Percentiles rank a stretch among this genome's conserved stretches.
Evolutionary conservation across 92 coral and sea anemone species (phyloP).

Genomic region (Heliopora coerulea): DNA sequence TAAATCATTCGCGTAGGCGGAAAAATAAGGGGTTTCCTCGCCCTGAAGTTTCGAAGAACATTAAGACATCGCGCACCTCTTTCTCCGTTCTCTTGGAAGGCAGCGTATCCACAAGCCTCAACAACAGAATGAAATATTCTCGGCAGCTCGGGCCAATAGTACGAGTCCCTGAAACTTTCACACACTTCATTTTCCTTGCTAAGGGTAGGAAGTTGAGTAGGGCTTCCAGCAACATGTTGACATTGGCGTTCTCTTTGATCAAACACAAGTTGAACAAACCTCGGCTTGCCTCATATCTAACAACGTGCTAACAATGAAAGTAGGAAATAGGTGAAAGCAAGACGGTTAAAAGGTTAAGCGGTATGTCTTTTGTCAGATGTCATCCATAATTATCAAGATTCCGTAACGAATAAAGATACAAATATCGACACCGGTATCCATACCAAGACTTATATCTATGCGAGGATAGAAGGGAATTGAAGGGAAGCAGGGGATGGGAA

Average conservation of each 20-base stretch:
- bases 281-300: slow-evolving; percentile 89
- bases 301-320: slow-evolving; percentile 62
- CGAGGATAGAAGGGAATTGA: neutral
- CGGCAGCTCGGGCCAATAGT: slow-evolving; percentile 81
- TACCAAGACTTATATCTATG: too few species aligned
- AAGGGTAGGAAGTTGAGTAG: slow-evolving; percentile 83
- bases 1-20: too few species aligned
- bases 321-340: neutral
- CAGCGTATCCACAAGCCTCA: slow-evolving; percentile 89
- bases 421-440: too few species aligned
- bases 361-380: too few species aligned
- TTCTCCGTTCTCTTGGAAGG: slow-evolving; percentile 73
- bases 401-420: too few species aligned
- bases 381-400: too few species aligned
- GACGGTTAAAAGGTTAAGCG: neutral
- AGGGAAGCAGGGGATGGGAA: neutral
- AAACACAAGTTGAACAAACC: slow-evolving; percentile 90
- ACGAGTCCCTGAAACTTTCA: slow-evolving; percentile 52
- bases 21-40: too few species aligned
- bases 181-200: slow-evolving; percentile 79
- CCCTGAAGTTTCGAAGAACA: too few species aligned
- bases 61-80: slow-evolving; percentile 56
- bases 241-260: slow-evolving; percentile 86
- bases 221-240: slow-evolving; percentile 87
- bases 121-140: slow-evolving; percentile 80